Evolutionary conservation across 2,797 vertebrate genomes (phyloP).

Genomic region (Botia almorhae): DNA sequence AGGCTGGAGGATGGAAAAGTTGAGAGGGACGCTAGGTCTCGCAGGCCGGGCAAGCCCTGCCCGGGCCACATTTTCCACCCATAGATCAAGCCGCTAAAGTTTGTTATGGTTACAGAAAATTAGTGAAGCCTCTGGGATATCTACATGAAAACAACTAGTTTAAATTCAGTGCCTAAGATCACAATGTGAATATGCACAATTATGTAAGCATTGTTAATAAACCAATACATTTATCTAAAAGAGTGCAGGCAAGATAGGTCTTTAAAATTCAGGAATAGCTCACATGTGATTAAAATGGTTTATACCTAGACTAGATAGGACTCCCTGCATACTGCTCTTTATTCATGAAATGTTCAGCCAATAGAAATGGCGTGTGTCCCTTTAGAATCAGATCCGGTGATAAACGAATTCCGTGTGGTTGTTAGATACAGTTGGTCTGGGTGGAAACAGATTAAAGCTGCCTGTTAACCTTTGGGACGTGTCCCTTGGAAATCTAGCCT

Average conservation of each 20-base stretch:
- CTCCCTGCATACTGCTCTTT: conserved; percentile 8
- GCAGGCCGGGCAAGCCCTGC: conserved; percentile 63
- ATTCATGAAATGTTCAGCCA: conserved; percentile 42
- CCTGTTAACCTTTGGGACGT: conserved; percentile 64
- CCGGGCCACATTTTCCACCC: conserved; percentile 18
- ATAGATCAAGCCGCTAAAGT: conserved; percentile 63
- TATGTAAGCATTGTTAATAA: neutral
- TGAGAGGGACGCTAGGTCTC: conserved; percentile 59
- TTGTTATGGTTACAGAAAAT: conserved; percentile 54
- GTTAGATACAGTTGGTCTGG: conserved; percentile 32
- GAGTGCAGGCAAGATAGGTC: conserved; percentile 1
- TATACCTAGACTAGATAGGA: neutral
- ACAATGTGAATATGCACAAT: neutral
- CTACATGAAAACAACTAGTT: conserved; percentile 6
- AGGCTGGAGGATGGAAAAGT: conserved; percentile 72
- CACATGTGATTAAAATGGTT: neutral
- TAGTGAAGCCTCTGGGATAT: neutral
- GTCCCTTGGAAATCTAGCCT: conserved; percentile 53
- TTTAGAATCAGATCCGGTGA: conserved; percentile 25
- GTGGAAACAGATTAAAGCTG: conserved; percentile 64
- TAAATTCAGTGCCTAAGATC: conserved; percentile 27
- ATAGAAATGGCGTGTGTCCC: neutral
- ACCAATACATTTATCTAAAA: neutral
- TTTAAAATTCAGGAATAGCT: neutral
- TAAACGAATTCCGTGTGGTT: conserved; percentile 23